Evolutionary conservation across 2,888 invertebrate species (phyloP).

Genomic region (Listrodromus nycthemerus): DNA sequence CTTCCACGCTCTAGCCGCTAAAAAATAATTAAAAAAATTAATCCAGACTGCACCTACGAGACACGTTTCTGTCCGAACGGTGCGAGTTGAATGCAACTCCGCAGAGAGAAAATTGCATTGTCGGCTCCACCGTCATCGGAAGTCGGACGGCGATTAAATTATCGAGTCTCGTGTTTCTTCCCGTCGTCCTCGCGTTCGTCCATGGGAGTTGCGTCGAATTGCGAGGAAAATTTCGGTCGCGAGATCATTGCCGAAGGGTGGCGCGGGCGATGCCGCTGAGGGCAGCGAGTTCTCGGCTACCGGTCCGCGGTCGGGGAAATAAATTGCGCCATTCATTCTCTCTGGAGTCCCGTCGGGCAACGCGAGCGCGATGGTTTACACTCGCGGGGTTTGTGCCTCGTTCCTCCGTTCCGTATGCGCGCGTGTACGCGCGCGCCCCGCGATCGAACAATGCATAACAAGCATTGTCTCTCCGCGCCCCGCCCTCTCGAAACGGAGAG

Average conservation of each 20-base stretch:
- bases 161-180: constrained; percentile 31
- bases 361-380: constrained; percentile 45
- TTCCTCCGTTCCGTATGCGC: constrained; percentile 3
- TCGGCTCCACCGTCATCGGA: constrained; percentile 37
- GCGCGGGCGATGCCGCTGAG: background rate
- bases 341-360: constrained; percentile 21
- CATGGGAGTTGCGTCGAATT: constrained; percentile 46
- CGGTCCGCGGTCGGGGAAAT: constrained; percentile 42
- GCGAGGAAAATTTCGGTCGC: constrained; percentile 14
- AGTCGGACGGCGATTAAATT: constrained; percentile 45
- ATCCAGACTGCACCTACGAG: background rate
- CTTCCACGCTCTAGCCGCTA: constrained; percentile 31
- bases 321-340: constrained; percentile 62
- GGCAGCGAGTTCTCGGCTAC: constrained; percentile 39
- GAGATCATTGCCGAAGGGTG: background rate
- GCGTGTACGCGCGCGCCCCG: constrained; percentile 32
- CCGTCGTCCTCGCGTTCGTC: constrained; percentile 20
- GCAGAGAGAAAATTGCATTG: constrained; percentile 22
- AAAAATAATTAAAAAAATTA: background rate
- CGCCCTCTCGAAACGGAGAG: constrained; percentile 70
- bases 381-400: constrained; percentile 52
- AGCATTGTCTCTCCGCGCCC: constrained; percentile 80
- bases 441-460: constrained; percentile 80
- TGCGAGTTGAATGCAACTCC: constrained; percentile 42
- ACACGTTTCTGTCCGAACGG: constrained; percentile 24